Conservation (phyloP, 2,113 vertebrate genomes). For the Oncorhynchus tshawytscha region DNA sequence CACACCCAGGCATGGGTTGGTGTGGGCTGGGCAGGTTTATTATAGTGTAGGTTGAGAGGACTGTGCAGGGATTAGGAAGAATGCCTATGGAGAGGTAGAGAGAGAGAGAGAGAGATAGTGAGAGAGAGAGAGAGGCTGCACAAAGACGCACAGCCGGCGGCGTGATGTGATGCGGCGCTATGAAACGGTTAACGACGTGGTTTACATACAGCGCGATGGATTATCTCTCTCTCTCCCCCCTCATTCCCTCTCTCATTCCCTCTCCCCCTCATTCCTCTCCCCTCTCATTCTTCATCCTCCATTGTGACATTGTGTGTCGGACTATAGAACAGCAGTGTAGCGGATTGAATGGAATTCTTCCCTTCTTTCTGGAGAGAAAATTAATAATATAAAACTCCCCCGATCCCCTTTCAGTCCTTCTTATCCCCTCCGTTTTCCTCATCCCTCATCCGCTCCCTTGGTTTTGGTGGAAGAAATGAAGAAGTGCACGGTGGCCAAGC, state of each 20-base stretch:
- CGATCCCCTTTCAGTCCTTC: constrained; percentile 49
- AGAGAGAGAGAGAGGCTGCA: not conserved
- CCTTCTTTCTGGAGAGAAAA: constrained; percentile 45
- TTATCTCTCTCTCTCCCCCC: constrained; percentile 54
- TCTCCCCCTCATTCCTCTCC: not conserved
- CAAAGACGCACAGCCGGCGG: constrained; percentile 23
- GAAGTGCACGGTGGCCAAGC: not conserved
- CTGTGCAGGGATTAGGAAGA: constrained; percentile 45
- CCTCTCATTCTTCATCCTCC: constrained; percentile 29
- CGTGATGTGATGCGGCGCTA: constrained; percentile 32
- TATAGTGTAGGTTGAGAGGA: constrained; percentile 55
- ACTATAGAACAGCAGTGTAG: constrained; percentile 48
- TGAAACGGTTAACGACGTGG: constrained; percentile 65
- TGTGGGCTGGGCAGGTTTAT: constrained; percentile 47
- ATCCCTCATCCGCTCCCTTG: not conserved
- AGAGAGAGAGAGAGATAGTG: not conserved
- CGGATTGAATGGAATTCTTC: constrained; percentile 42
- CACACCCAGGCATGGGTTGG: constrained; percentile 33
- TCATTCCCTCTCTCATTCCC: constrained; percentile 17
- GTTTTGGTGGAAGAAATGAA: not conserved
- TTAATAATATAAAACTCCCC: constrained; percentile 69
- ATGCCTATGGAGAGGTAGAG: constrained; percentile 50
- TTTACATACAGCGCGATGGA: constrained; percentile 59
- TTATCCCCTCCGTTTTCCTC: not conserved
- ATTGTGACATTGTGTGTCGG: constrained; percentile 53